Percentiles rank a stretch among this genome's conserved stretches.
Conservation (phyloP, 2,797 vertebrate genomes). For the Mus spretus region DNA sequence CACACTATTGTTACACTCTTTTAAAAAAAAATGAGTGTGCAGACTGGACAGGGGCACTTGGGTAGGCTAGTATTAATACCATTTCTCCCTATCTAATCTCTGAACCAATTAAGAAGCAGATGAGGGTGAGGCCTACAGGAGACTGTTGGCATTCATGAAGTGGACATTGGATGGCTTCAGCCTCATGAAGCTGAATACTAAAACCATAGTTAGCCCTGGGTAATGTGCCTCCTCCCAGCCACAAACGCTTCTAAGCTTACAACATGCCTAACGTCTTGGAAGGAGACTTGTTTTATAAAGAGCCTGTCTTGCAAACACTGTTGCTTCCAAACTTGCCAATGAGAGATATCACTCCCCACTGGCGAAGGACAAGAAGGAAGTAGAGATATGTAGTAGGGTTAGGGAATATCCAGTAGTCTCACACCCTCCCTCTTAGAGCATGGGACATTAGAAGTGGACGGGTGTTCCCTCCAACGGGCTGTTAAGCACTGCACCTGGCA, state of each 20-base stretch:
- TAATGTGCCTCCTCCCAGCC: not conserved
- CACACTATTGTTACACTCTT: not conserved
- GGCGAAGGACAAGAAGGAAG: not conserved
- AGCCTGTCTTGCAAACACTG: slow-evolving; percentile 31
- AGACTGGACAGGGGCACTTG: not conserved
- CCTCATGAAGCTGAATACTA: slow-evolving; percentile 12
- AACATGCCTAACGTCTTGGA: not conserved
- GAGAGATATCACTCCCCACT: not conserved
- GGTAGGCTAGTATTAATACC: not conserved
- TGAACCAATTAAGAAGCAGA: slow-evolving; percentile 37
- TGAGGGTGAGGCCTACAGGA: not conserved
- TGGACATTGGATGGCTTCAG: not conserved
- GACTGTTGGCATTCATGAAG: not conserved
- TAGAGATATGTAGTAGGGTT: not conserved
- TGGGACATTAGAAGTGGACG: not conserved
- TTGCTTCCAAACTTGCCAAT: slow-evolving; percentile 29
- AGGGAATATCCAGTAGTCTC: not conserved
- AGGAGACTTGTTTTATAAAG: slow-evolving; percentile 51
- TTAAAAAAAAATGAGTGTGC: not conserved
- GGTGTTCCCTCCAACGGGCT: not conserved
- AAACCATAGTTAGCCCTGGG: not conserved
- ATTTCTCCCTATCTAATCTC: not conserved
- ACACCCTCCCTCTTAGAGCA: not conserved
- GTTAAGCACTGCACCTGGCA: not conserved
- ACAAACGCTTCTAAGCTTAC: not conserved